Evolutionary conservation across 2,797 vertebrate genomes (phyloP).

Genomic region (Rhabdophis nuchalis): DNA sequence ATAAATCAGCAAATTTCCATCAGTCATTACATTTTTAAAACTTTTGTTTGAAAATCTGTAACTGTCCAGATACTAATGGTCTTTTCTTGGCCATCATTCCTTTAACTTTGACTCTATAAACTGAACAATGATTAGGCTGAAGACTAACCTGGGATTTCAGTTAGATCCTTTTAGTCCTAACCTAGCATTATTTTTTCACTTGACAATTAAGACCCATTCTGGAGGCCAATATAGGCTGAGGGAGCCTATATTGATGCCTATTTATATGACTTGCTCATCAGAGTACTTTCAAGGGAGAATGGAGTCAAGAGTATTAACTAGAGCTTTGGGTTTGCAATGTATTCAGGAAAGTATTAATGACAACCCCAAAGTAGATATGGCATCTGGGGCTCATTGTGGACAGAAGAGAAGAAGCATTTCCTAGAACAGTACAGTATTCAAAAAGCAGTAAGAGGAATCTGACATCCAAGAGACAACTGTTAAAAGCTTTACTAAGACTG

Average conservation of each 20-base stretch:
- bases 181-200: neutral
- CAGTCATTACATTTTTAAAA: neutral
- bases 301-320: neutral
- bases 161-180: neutral
- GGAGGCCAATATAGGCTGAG: neutral
- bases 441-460: neutral
- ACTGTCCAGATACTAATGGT: neutral
- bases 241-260: neutral
- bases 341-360: neutral
- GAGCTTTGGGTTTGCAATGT: neutral
- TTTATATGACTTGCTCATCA: neutral
- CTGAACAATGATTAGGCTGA: neutral
- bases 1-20: neutral
- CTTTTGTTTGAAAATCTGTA: neutral
- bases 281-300: neutral
- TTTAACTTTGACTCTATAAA: neutral
- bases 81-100: neutral
- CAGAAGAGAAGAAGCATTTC: neutral
- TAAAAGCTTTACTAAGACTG: neutral
- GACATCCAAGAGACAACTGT: neutral
- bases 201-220: neutral
- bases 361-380: neutral
- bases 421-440: neutral
- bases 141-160: neutral
- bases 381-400: neutral